A percentile compares a stretch with the other conserved stretches of the same genome.
These are phyloP conservation scores for Petrocephalus schoutedeni DNA, from an alignment of 2,797 vertebrate species.

Conservation along the genomic window DNA sequence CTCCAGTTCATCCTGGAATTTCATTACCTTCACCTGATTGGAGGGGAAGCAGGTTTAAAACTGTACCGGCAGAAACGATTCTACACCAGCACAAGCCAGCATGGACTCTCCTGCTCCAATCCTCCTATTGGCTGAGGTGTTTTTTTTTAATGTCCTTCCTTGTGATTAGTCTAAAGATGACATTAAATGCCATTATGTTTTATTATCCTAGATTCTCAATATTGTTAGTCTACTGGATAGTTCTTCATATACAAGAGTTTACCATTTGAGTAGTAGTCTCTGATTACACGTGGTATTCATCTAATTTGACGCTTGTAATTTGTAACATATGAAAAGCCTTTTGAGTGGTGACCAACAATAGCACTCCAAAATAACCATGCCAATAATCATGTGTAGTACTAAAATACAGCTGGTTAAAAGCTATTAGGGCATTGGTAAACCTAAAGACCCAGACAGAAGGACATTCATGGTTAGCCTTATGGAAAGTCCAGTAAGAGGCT, in stretches of 20 bases:
- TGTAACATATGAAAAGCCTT: background rate
- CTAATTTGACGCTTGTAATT: background rate
- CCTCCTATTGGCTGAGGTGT: background rate
- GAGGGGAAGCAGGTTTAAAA: background rate
- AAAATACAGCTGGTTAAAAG: background rate
- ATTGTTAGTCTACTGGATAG: background rate
- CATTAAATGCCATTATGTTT: background rate
- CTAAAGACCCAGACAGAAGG: background rate
- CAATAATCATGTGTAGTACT: background rate
- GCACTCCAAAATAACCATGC: background rate
- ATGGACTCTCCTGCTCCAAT: background rate
- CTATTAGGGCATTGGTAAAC: background rate
- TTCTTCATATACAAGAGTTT: background rate
- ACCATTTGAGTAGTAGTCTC: background rate
- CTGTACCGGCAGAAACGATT: background rate
- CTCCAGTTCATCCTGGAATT: constrained; percentile 72
- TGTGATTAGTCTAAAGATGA: background rate
- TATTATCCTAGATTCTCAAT: background rate
- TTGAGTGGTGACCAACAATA: background rate
- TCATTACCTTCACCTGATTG: constrained; percentile 70
- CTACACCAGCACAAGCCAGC: background rate
- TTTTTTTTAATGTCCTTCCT: background rate
- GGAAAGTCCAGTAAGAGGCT: background rate
- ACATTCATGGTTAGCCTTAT: background rate
- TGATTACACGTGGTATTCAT: background rate